phyloP scores from a whole-genome alignment of 2,113 vertebrate species.

The Thermophis baileyi region DNA sequence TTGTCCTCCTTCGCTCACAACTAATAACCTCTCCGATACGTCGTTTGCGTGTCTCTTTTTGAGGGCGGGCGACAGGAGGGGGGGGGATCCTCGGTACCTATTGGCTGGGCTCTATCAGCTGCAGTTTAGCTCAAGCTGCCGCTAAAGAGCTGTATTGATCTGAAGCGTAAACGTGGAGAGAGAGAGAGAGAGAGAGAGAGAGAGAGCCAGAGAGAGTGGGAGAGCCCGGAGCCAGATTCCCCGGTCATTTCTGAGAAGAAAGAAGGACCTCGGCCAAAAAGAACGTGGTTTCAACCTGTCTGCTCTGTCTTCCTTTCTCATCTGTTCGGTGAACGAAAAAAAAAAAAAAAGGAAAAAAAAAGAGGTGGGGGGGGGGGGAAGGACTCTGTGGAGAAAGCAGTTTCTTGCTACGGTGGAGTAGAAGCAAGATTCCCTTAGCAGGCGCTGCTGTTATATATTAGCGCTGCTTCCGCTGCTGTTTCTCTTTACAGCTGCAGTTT shows the following conservation, averaged over 20 bases:
- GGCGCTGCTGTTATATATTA: conserved; percentile 9
- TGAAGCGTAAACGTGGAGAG: conserved; percentile 64
- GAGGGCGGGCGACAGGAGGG: conserved; percentile 52
- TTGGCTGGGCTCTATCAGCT: conserved; percentile 68
- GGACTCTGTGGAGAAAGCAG: conserved; percentile 3
- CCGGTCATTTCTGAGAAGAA: conserved; percentile 53
- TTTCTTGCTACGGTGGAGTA: conserved; percentile 18
- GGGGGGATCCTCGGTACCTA: conserved; percentile 63
- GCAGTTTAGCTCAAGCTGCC: conserved; percentile 65
- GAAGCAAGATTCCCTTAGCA: conserved; percentile 15
- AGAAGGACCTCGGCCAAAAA: conserved; percentile 59
- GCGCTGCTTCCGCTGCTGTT: not conserved
- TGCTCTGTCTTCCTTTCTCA: conserved; percentile 9
- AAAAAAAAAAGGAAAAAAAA: not conserved
- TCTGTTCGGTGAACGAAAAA: conserved; percentile 39
- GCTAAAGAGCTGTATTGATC: conserved; percentile 66
- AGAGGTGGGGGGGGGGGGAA: not conserved
- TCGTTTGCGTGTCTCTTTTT: conserved; percentile 54
- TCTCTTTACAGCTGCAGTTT: conserved; percentile 34
- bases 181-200: conserved; percentile 44
- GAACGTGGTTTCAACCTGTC: conserved; percentile 57
- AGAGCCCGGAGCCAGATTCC: conserved; percentile 33
- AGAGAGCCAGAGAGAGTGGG: conserved; percentile 43
- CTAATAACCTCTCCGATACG: conserved; percentile 57
- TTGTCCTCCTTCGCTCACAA: conserved; percentile 48